Conservation (phyloP, 2,797 vertebrate genomes). For the Hippocampus kuda region DNA sequence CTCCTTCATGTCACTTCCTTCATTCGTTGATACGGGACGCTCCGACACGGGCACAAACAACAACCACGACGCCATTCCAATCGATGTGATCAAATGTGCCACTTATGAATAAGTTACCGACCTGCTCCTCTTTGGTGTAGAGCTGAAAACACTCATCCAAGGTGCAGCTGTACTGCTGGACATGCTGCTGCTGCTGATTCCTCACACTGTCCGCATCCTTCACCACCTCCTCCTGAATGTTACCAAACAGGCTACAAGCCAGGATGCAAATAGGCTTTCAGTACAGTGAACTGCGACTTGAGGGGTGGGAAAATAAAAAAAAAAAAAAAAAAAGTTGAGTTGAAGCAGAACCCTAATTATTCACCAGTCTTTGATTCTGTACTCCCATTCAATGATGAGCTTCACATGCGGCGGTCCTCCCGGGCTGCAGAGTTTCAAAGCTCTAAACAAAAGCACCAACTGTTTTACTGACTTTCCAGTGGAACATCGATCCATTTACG, state of each 20-base stretch:
- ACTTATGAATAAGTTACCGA: slow-evolving; percentile 49
- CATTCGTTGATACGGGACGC: too few species aligned
- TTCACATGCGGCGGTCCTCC: slow-evolving; percentile 85
- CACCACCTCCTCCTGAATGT: slow-evolving; percentile 81
- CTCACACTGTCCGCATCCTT: slow-evolving; percentile 78
- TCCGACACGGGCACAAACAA: too few species aligned
- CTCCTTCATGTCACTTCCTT: slow-evolving; percentile 34
- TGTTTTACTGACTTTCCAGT: background rate
- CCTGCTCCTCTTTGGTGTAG: slow-evolving; percentile 97
- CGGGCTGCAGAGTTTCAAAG: slow-evolving; percentile 71
- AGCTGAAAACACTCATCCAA: slow-evolving; percentile 89
- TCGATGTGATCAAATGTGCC: too few species aligned
- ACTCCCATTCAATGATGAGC: slow-evolving; percentile 86
- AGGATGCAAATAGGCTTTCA: background rate
- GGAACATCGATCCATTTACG: background rate
- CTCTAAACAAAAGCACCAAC: slow-evolving; percentile 55
- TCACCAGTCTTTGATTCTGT: slow-evolving; percentile 81
- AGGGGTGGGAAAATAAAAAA: background rate
- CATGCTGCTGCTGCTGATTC: slow-evolving; percentile 76
- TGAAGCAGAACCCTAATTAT: slow-evolving; percentile 23
- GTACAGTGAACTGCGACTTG: background rate
- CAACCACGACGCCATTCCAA: too few species aligned
- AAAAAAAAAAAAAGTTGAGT: background rate
- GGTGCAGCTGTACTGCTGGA: slow-evolving; percentile 82
- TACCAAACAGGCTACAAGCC: slow-evolving; percentile 76